These are phyloP conservation scores for Eira barbara DNA, from an alignment of 2,113 vertebrate species.

Conservation along the genomic window DNA sequence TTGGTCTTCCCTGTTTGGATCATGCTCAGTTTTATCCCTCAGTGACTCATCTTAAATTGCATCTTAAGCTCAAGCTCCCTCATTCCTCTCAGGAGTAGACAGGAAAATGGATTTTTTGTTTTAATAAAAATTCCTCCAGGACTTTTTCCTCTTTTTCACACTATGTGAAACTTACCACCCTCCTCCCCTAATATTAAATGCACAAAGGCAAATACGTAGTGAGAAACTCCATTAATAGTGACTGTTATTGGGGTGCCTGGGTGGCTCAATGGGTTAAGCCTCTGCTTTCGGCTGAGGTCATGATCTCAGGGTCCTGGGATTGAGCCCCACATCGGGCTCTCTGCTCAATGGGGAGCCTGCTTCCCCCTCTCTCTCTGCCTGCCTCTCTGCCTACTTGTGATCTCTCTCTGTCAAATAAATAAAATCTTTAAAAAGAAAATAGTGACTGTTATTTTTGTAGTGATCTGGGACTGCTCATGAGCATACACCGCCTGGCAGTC, in stretches of 20 bases:
- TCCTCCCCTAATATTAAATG: not conserved
- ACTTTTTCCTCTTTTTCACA: not conserved
- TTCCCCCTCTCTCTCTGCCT: no score
- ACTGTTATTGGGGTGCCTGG: not conserved
- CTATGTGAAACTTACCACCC: not conserved
- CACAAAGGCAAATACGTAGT: not conserved
- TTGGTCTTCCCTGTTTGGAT: not conserved
- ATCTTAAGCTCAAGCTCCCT: not conserved
- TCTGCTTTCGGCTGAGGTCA: no score
- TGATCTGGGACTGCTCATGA: not conserved
- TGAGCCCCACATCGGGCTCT: no score
- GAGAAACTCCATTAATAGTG: not conserved
- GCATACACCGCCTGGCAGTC: not conserved
- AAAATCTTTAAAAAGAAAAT: not conserved
- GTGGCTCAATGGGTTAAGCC: no score
- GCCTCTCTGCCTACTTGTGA: no score
- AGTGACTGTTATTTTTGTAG: not conserved
- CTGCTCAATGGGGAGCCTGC: no score
- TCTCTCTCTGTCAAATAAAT: no score
- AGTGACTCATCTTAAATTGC: constrained; percentile 19
- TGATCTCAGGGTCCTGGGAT: no score
- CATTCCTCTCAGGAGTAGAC: not conserved
- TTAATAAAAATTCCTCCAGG: not conserved
- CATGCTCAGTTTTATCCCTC: constrained; percentile 31
- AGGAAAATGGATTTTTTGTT: not conserved